These are phyloP conservation scores for Pangasius macronema DNA, from an alignment of 2,797 vertebrate species.

Conservation along the genomic window DNA sequence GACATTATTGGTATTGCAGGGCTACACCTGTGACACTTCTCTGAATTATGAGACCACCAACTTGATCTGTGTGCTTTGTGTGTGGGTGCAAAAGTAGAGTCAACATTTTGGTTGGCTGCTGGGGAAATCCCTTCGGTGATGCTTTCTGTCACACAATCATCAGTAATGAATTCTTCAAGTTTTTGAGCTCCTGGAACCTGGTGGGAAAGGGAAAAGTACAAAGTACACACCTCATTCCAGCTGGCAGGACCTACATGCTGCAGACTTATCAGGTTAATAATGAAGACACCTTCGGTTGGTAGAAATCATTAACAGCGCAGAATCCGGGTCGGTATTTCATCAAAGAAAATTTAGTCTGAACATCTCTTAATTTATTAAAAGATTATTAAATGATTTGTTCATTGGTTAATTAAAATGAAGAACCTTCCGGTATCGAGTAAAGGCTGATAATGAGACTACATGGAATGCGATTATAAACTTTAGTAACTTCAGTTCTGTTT, in stretches of 20 bases:
- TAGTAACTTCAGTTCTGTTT: background rate
- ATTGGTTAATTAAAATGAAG: conserved; percentile 1
- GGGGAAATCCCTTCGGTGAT: background rate
- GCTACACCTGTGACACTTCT: conserved; percentile 46
- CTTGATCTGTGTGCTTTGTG: conserved; percentile 7
- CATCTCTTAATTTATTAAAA: background rate
- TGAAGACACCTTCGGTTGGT: background rate
- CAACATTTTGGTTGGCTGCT: background rate
- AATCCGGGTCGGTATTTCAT: background rate
- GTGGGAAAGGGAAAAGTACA: background rate
- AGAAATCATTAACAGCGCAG: background rate
- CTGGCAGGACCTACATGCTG: background rate
- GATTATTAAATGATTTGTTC: conserved; percentile 5
- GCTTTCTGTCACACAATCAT: background rate
- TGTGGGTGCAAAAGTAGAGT: conserved; percentile 2
- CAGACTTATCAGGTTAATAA: background rate
- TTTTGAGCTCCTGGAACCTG: background rate
- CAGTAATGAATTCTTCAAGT: background rate
- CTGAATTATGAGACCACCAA: conserved; percentile 36
- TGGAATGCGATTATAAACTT: background rate
- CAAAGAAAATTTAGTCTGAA: background rate
- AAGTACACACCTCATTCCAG: background rate
- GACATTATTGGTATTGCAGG: conserved; percentile 33
- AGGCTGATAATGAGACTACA: background rate
- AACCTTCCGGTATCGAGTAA: background rate